Evolutionary conservation across 2,113 vertebrate genomes (phyloP).

Genomic region (Gymnarchus niloticus): DNA sequence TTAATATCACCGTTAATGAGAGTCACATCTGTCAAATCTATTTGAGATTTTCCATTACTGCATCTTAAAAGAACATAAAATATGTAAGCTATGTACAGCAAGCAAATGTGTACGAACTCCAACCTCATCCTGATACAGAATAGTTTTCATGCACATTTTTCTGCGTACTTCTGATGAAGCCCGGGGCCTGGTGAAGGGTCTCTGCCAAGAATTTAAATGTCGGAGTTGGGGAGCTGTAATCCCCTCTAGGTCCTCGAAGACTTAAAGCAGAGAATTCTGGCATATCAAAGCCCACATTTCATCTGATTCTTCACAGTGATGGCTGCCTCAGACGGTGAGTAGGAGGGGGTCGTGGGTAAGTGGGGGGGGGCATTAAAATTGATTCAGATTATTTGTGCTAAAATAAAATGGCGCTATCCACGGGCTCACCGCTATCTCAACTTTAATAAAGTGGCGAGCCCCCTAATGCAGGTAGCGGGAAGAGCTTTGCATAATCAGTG

Average conservation of each 20-base stretch:
- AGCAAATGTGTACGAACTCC: no score
- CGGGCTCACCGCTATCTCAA: slow-evolving; percentile 51
- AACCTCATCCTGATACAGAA: not conserved
- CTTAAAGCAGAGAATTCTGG: slow-evolving; percentile 40
- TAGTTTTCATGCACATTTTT: not conserved
- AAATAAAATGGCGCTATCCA: slow-evolving; percentile 38
- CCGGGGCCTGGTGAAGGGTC: slow-evolving; percentile 18
- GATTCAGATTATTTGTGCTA: slow-evolving; percentile 47
- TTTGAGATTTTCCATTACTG: not conserved
- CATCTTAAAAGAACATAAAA: not conserved
- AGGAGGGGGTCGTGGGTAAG: not conserved
- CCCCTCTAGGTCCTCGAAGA: slow-evolving; percentile 41
- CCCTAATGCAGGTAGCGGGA: slow-evolving; percentile 66
- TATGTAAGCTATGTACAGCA: not conserved
- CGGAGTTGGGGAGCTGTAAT: slow-evolving; percentile 44
- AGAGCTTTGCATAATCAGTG: slow-evolving; percentile 78
- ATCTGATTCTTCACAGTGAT: slow-evolving; percentile 56
- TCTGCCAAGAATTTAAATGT: slow-evolving; percentile 32
- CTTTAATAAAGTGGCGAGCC: slow-evolving; percentile 57
- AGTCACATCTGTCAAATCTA: not conserved
- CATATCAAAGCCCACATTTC: slow-evolving; percentile 54
- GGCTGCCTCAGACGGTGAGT: slow-evolving; percentile 45
- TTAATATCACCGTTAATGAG: not conserved
- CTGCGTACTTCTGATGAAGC: not conserved
- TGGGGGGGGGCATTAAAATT: slow-evolving; percentile 56